A percentile compares a stretch with the other conserved stretches of the same genome.
phyloP scores from a whole-genome alignment of 2,113 vertebrate genomes.

The Sardina pilchardus region DNA sequence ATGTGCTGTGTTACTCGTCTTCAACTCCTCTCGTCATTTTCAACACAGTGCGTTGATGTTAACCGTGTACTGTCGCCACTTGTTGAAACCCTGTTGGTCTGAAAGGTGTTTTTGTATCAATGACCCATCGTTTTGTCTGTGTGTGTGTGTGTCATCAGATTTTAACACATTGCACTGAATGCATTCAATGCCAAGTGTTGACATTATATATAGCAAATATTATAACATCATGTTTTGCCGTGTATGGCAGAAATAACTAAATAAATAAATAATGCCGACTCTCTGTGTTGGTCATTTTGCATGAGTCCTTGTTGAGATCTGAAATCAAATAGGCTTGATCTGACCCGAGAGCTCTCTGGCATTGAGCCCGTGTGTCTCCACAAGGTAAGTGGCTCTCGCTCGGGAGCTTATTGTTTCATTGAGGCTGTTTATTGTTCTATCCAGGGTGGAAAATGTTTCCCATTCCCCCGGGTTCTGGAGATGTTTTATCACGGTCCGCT shows the following conservation, averaged over 20 bases:
- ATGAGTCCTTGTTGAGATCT: neutral
- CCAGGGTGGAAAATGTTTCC: constrained; percentile 68
- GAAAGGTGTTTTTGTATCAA: neutral
- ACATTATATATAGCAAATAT: too few species aligned
- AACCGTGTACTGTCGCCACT: neutral
- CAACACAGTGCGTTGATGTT: too few species aligned
- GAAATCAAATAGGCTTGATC: constrained; percentile 10
- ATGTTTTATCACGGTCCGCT: constrained; percentile 65
- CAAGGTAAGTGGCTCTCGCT: constrained; percentile 46
- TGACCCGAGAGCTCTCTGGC: neutral
- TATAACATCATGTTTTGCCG: too few species aligned
- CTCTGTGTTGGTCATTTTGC: neutral
- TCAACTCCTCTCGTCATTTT: too few species aligned
- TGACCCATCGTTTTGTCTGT: too few species aligned
- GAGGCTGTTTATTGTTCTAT: constrained; percentile 73
- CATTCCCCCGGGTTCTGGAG: constrained; percentile 49
- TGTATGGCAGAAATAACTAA: neutral
- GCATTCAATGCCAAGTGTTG: neutral
- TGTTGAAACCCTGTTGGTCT: neutral
- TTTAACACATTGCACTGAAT: neutral
- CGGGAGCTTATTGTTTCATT: constrained; percentile 67
- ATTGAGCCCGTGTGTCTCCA: neutral
- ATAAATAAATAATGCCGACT: neutral
- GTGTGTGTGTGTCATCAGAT: too few species aligned
- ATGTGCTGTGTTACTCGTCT: neutral